These are phyloP conservation scores for Crotalus tigris DNA, from an alignment of 2,113 vertebrate species.

Conservation along the genomic window DNA sequence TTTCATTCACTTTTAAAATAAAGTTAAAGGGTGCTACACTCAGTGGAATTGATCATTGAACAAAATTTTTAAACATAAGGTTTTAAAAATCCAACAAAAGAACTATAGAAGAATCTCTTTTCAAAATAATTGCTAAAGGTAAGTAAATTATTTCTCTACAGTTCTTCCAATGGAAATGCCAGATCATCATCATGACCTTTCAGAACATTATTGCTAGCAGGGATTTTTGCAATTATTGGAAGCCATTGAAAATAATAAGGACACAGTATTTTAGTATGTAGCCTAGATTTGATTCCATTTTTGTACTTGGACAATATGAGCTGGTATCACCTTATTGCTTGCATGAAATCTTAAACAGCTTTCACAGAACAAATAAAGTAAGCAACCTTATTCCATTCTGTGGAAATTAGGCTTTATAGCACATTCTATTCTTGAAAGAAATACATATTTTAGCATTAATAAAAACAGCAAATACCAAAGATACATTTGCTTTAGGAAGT, in stretches of 20 bases:
- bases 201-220: neutral
- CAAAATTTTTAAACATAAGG: neutral
- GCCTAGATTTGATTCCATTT: conserved; percentile 5
- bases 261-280: conserved; percentile 18
- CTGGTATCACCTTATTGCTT: conserved; percentile 32
- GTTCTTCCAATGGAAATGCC: neutral
- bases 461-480: neutral
- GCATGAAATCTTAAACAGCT: conserved; percentile 46
- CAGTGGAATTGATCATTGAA: neutral
- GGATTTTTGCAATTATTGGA: conserved; percentile 29
- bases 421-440: conserved; percentile 36
- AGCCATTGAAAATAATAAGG: conserved; percentile 26
- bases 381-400: conserved; percentile 41
- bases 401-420: conserved; percentile 41
- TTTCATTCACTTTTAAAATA: neutral
- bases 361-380: conserved; percentile 38
- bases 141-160: neutral
- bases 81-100: neutral
- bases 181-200: neutral
- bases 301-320: conserved; percentile 33
- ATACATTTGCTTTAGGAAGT: neutral
- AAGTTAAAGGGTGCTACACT: neutral
- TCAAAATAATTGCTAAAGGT: neutral
- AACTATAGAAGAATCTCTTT: neutral
- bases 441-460: conserved; percentile 20